Percentiles rank a stretch among this genome's conserved stretches.
These are phyloP conservation scores for Ruditapes philippinarum DNA, from an alignment of 1,140 invertebrate species.

Conservation along the genomic window DNA sequence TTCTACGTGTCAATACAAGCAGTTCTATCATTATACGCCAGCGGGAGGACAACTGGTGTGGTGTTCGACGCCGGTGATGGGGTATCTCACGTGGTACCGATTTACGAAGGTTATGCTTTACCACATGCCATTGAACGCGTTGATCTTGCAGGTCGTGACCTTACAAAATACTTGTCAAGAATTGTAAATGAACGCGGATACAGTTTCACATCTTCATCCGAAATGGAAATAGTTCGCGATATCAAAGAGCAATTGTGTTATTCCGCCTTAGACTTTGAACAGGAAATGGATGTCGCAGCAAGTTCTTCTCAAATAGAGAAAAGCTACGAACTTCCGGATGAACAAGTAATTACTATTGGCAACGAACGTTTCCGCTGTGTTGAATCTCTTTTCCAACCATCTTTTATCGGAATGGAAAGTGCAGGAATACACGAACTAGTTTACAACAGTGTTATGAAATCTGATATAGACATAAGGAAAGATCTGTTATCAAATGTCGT, in stretches of 20 bases:
- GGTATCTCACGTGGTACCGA: constrained; percentile 95
- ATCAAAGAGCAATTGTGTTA: constrained; percentile 90
- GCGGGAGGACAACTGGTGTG: constrained; percentile 97
- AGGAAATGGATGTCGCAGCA: constrained; percentile 96
- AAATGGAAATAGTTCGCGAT: constrained; percentile 91
- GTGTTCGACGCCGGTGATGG: constrained; percentile 96
- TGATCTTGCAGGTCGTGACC: constrained; percentile 96
- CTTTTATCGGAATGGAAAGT: constrained; percentile 71
- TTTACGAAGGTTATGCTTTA: constrained; percentile 93
- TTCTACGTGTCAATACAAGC: constrained; percentile 98
- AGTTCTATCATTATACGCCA: constrained; percentile 96
- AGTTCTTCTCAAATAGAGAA: constrained; percentile 74
- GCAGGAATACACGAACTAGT: constrained; percentile 88
- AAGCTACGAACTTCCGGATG: constrained; percentile 65
- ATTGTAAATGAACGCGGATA: constrained; percentile 98
- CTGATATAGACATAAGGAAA: constrained; percentile 76
- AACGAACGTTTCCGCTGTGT: constrained; percentile 88
- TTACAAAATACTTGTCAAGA: constrained; percentile 98
- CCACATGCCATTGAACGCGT: constrained; percentile 94
- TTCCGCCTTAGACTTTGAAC: constrained; percentile 88
- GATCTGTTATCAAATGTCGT: constrained; percentile 70
- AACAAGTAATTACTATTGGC: constrained; percentile 91
- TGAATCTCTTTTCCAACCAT: constrained; percentile 91
- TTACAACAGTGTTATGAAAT: constrained; percentile 94
- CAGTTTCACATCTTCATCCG: constrained; percentile 94